Evolutionary conservation across 2,113 vertebrate species (phyloP), one percentile per base, ranked within the genome.

Genomic region (Pogonocichla stellata): DNA sequence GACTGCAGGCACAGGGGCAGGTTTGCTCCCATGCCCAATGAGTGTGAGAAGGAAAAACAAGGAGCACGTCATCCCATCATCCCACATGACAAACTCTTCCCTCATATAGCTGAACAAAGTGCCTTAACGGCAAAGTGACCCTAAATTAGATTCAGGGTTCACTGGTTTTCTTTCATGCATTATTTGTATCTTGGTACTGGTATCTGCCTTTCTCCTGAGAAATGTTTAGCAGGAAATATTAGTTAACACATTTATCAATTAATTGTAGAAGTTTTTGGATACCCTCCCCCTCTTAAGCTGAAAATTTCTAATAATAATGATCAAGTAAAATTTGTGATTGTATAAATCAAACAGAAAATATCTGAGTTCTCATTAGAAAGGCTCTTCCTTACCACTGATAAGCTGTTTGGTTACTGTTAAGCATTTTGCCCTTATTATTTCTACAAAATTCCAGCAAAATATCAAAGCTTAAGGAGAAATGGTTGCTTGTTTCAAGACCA

Each of bases 131-230:
- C 54, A 93, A 65, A 95, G 34, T 67, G 84, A 50, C 66, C 47
- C 29, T 70, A 80, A 96, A 95, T 95, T 90, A 86, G 74, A 91
- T 95, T 90, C 58, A 62, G 67, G 14, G 54, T 25, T 88, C 51
- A 40, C 22, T 92, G 74, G 14, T 53, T 85, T 91, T 70, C 42
- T 77, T 90, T 72, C 29, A 23, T 82, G 66, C 2, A 0, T 31
- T 82, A 33, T 91, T 95, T 94, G 45, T 89, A 28, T 90, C 70
- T 90, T 70, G 33, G 58, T 78, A 31, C 24, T 19, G 25, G 33
- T 28, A 48, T 54, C 90, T 93, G 71, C 47, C 51, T 85, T 79
- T 75, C 42, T 94, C 94, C 87, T 87, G 91, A 89, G 91, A 92
- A 84, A 75, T 3, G 25, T 26, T 83, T 25, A 25, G 22, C 22